Percentiles rank a stretch among this genome's conserved stretches.
These are phyloP conservation scores for Crax fasciolata DNA, from an alignment of 2,797 vertebrate genomes.

Conservation along the genomic window DNA sequence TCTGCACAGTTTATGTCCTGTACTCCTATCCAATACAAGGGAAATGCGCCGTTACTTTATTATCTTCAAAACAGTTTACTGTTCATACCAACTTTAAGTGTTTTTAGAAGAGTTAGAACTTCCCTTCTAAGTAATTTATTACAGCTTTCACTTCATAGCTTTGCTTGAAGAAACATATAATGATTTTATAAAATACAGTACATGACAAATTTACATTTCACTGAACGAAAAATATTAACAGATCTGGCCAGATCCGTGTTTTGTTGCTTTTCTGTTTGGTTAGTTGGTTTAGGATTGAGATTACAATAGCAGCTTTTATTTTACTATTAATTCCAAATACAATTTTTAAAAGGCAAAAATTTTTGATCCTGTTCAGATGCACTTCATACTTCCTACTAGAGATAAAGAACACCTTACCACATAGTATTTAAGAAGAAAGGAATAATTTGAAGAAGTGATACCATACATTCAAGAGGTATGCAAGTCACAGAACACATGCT, in stretches of 20 bases:
- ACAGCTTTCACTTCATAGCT: constrained; percentile 18
- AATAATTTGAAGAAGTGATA: constrained; percentile 57
- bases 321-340: constrained; percentile 23
- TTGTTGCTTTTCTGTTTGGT: background rate
- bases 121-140: background rate
- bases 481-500: constrained; percentile 74
- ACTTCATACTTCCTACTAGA: constrained; percentile 63
- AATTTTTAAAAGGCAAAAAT: background rate
- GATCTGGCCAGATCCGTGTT: background rate
- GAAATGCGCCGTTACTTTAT: constrained; percentile 59
- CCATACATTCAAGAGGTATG: constrained; percentile 7
- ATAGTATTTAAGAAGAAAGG: constrained; percentile 45
- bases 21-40: constrained; percentile 76
- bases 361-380: constrained; percentile 71
- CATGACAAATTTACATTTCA: background rate
- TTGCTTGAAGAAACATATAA: background rate
- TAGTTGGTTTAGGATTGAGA: background rate
- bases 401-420: constrained; percentile 46
- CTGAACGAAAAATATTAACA: background rate
- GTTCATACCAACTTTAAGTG: background rate
- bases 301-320: background rate
- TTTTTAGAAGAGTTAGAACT: background rate
- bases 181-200: background rate
- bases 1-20: constrained; percentile 75
- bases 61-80: background rate